These are phyloP conservation scores for Neoseiulus cucumeris DNA, from an alignment of 1,140 invertebrate genomes.

Conservation along the genomic window DNA sequence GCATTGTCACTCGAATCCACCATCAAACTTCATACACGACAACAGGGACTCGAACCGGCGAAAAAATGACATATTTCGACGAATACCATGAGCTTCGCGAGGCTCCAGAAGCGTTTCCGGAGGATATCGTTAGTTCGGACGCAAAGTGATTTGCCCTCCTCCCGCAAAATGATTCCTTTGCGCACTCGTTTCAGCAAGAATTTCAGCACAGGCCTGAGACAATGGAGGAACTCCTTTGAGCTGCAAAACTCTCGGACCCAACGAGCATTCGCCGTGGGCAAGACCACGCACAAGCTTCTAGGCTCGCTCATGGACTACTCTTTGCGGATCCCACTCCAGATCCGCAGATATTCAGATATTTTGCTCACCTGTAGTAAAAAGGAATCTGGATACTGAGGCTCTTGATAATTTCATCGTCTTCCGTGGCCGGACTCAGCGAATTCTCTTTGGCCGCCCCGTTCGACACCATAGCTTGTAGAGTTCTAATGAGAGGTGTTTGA, in stretches of 20 bases:
- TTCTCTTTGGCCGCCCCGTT: neutral
- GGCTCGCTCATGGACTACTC: no score
- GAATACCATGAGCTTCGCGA: slow-evolving; percentile 36
- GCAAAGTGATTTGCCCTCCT: slow-evolving; percentile 18
- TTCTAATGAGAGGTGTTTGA: slow-evolving; percentile 37
- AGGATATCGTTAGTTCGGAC: slow-evolving; percentile 35
- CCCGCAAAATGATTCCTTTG: slow-evolving; percentile 12
- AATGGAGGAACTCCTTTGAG: no score
- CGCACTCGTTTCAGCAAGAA: neutral
- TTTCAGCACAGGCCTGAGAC: neutral
- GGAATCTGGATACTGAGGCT: neutral
- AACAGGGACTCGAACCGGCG: neutral
- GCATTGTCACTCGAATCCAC: neutral
- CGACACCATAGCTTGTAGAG: slow-evolving; percentile 32
- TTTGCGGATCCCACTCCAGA: no score
- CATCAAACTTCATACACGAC: neutral
- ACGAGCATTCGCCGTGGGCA: no score
- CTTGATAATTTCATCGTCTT: neutral
- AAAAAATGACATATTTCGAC: neutral
- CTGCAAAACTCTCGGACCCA: no score
- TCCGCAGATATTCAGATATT: no score
- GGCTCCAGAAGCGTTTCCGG: slow-evolving; percentile 35
- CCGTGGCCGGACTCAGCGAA: no score
- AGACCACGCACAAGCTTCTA: no score
- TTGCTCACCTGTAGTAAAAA: no score